Evolutionary conservation across 2,113 vertebrate species (phyloP), one percentile per base, ranked within the genome.

Genomic region (Mormyrus lacerda): DNA sequence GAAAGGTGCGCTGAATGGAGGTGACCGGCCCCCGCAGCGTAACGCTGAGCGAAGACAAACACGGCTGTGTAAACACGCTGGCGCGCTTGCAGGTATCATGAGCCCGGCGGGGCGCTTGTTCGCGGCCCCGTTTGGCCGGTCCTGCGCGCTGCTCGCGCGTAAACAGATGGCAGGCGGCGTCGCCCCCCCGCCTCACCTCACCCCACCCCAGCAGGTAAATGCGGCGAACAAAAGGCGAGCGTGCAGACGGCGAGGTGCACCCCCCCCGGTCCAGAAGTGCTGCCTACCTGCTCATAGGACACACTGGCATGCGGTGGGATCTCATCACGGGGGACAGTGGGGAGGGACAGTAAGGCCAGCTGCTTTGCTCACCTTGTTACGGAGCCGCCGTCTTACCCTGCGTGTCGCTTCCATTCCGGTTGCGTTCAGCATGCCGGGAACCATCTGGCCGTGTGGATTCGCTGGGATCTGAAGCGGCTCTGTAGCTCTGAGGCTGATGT

Each of bases 1-100:
- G 73, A 15, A 76, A 89, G 79, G 73, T 84, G 88, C 7, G 35
- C n/a, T 76, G 69, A 79, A 79, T 51, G 88, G 88, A 35, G 85
- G 48, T 35, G 48, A 19, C 48, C 48, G 85, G 47, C 35, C 35
- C 55, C 17, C 24, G 15, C 58, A 24, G 51, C 9, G 31, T 8
- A 65, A 4, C 19, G 35, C 7, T 13, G 55, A 6, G 35, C 27
- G 51, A 51, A 87, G 87, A 13, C 21, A 87, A 44, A 87, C 53
- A 87, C 50, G 50, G 17, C 85, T 87, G 31, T 87, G 50, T 50
- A 87, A 87, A 87, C 85, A 87, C n/a, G 27, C 50, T 15, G 17
- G 85, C 48, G 13, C 47, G 17, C 45, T 27, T 9, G 3, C 85
- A 48, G 27, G 27, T 31, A 27, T 55, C 50, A 50, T 3, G 50